Evolutionary conservation across 2,888 invertebrate species (phyloP), one percentile per base, ranked within the genome.

Genomic region (Halictus ligatus): DNA sequence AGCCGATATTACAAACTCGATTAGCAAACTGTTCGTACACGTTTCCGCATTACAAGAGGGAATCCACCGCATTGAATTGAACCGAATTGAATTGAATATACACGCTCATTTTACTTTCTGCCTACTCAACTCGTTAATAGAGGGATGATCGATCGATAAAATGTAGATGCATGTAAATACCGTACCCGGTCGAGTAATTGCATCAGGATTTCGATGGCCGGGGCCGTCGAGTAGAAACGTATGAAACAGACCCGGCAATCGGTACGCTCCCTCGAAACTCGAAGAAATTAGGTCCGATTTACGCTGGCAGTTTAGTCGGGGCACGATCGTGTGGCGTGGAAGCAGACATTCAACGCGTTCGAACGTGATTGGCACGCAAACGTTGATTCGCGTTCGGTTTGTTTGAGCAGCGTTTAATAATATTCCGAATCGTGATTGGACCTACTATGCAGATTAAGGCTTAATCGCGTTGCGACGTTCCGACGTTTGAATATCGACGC

Each of bases 361-460:
- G 73, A 48, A 84, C 84, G 75, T 75, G 84, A 84, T 84, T 78
- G 78, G 78, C 73, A 82, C 73, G 58, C 69, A 54, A 81, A 83
- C 64, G 29, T 71, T 46, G 69, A 83, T 84, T 83, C 48, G 71
- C 25, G 71, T 83, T 75, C 46, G 84, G 75, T 64, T 75, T 75
- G 71, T 84, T 83, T 84, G 84, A 64, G 75, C 54, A 71, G 64
- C 60, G 54, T 78, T 72, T 83, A 75, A 84, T 84, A 78, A 84
- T 84, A 84, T 83, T 83, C 83, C 21, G 25, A 82, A 21, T 12
- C 71, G 50, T 64, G 78, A 83, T 84, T 84, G 78, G 40, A 4
- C 25, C 60, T 48, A 74, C 74, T 43, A 83, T 75, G 78, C 74
- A 78, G 74, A 83, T 83, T 60, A 71, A 60, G 15, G 13, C 43